A percentile compares a stretch with the other conserved stretches of the same genome.
Conservation (phyloP, 2,888 invertebrate species). For the Loripinus fragilis region DNA sequence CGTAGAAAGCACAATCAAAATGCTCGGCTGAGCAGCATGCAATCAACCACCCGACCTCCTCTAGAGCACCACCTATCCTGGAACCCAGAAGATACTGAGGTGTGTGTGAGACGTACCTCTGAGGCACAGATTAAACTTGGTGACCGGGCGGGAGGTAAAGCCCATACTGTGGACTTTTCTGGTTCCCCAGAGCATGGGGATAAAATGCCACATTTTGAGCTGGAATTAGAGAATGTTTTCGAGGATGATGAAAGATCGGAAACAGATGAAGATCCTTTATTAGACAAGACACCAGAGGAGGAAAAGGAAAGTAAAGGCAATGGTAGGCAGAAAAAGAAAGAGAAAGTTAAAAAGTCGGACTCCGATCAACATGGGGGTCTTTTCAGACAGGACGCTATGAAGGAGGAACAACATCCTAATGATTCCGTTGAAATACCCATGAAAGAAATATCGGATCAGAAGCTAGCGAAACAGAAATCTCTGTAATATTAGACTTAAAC, state of each 20-base stretch:
- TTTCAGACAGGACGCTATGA: slow-evolving; percentile 49
- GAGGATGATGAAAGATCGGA: neutral
- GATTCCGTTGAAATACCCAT: slow-evolving; percentile 29
- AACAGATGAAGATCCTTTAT: neutral
- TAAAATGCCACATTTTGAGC: neutral
- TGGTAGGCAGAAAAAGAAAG: neutral
- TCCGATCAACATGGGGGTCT: slow-evolving; percentile 30
- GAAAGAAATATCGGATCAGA: slow-evolving; percentile 29
- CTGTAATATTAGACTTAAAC: no score
- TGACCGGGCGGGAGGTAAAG: slow-evolving; percentile 15
- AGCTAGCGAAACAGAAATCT: slow-evolving; percentile 38
- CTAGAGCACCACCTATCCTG: slow-evolving; percentile 40
- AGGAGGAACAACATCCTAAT: slow-evolving; percentile 27
- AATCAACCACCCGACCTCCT: neutral
- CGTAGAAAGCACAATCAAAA: slow-evolving; percentile 51
- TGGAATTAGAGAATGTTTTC: neutral
- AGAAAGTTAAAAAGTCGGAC: neutral
- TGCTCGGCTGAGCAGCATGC: slow-evolving; percentile 41
- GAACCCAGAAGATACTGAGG: slow-evolving; percentile 41
- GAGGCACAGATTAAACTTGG: slow-evolving; percentile 42
- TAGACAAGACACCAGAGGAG: slow-evolving; percentile 10
- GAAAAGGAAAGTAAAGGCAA: neutral
- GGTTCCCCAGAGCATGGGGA: slow-evolving; percentile 4
- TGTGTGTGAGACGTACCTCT: slow-evolving; percentile 39
- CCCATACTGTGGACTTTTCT: slow-evolving; percentile 24